Evolutionary conservation across 1,140 invertebrate genomes (phyloP), one percentile per base, ranked within the genome.

Genomic region (Oncopodura yosiiana): DNA sequence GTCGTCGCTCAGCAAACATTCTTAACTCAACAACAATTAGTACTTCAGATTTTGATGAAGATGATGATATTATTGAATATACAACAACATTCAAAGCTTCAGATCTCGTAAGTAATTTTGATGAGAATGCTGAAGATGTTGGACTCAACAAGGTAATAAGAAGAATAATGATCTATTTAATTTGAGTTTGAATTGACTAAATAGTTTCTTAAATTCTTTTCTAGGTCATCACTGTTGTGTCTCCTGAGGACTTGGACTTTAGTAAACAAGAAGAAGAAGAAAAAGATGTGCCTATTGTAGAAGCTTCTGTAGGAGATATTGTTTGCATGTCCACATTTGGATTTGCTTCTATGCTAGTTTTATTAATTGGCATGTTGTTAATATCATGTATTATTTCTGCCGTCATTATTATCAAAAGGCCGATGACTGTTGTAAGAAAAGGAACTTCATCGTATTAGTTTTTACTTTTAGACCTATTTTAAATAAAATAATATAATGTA

Each of bases 91-190:
- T 78, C 63, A 66, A 57, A 42, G 77, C 81, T 24, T 70, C 74
- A 11, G 75, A 77, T 52, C 73, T 77, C 32, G 71, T 74, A 1
- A 73, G 75, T 1, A n/a, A n/a, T n/a, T n/a, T n/a, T n/a, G n/a
- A n/a, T n/a, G 70, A 76, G 49, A 79, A 80, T 3, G 78, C 83
- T 63, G 85, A 83, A 61, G 79, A 85, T 70, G 83, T 89, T 27
- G 86, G 87, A 5, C 77, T 91, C 1, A 87, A 90, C 71, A 73
- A 83, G 57, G 80, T 88, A 18, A n/a, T n/a, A n/a, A n/a, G n/a
- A n/a, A n/a, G n/a, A n/a, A n/a, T n/a, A n/a, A n/a, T n/a, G n/a
- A n/a, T n/a, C n/a, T n/a, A n/a, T n/a, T n/a, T n/a, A n/a, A n/a
- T n/a, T n/a, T n/a, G n/a, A n/a, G n/a, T n/a, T n/a, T n/a, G n/a